Conservation (phyloP, 2,888 invertebrate genomes). For the Orgyia antiqua region DNA sequence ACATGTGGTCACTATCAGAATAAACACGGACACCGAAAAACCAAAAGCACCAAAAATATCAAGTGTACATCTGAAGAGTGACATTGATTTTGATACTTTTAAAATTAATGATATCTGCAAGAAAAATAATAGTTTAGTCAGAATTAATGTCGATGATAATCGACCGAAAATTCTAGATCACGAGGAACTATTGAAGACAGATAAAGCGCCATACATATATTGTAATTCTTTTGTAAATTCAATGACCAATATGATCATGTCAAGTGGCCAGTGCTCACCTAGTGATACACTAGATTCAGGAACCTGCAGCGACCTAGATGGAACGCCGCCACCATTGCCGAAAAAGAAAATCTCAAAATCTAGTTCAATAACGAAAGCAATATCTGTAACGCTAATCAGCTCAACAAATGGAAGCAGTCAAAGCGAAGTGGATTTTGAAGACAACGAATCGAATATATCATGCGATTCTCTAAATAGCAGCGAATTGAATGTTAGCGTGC, state of each 20-base stretch:
- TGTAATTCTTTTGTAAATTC: slow-evolving; percentile 78
- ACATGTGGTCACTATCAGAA: slow-evolving; percentile 85
- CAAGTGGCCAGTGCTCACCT: slow-evolving; percentile 90
- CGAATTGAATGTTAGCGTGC: slow-evolving; percentile 78
- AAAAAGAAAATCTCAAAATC: slow-evolving; percentile 80
- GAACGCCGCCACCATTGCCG: slow-evolving; percentile 83
- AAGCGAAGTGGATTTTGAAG: slow-evolving; percentile 83
- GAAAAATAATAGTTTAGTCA: slow-evolving; percentile 76
- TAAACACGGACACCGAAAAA: slow-evolving; percentile 79
- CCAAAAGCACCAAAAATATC: slow-evolving; percentile 70
- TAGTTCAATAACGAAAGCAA: slow-evolving; percentile 67
- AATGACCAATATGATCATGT: slow-evolving; percentile 79
- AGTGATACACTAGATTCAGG: slow-evolving; percentile 91
- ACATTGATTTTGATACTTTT: slow-evolving; percentile 61
- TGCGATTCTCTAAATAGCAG: slow-evolving; percentile 89
- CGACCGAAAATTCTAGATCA: slow-evolving; percentile 70
- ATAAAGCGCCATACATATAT: slow-evolving; percentile 78
- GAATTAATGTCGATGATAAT: slow-evolving; percentile 76
- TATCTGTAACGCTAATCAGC: slow-evolving; percentile 77
- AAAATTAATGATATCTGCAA: slow-evolving; percentile 56
- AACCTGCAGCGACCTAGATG: slow-evolving; percentile 90
- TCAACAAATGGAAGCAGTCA: slow-evolving; percentile 78
- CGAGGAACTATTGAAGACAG: slow-evolving; percentile 63
- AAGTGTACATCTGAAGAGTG: slow-evolving; percentile 69
- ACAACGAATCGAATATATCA: slow-evolving; percentile 87